These are phyloP conservation scores for Microctenopoma steveboyesi DNA, from an alignment of 2,797 vertebrate genomes.

Conservation along the genomic window DNA sequence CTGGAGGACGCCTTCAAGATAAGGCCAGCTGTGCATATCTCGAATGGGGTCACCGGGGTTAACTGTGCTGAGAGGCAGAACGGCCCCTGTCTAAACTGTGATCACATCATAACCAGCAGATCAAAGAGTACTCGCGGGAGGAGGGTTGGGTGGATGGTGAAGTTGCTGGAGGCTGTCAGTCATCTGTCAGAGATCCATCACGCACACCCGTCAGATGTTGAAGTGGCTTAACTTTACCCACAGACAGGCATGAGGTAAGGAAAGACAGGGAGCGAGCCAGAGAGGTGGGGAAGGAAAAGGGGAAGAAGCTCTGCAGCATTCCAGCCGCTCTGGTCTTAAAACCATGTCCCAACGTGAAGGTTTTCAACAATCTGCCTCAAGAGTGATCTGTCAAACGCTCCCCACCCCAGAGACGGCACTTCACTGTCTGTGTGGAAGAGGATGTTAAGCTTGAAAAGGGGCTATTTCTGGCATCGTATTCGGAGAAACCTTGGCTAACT, in stretches of 20 bases:
- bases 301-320: slow-evolving; percentile 55
- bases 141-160: slow-evolving; percentile 6
- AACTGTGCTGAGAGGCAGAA: slow-evolving; percentile 35
- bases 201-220: slow-evolving; percentile 35
- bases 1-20: slow-evolving; percentile 26
- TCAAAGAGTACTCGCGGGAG: slow-evolving; percentile 58
- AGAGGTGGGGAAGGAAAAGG: not conserved
- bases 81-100: slow-evolving; percentile 29
- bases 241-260: slow-evolving; percentile 27
- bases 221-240: slow-evolving; percentile 45
- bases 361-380: slow-evolving; percentile 56
- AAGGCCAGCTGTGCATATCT: slow-evolving; percentile 53
- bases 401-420: slow-evolving; percentile 24
- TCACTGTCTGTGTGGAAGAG: slow-evolving; percentile 15
- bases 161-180: slow-evolving; percentile 57
- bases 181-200: slow-evolving; percentile 56
- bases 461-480: slow-evolving; percentile 26
- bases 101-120: slow-evolving; percentile 40
- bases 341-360: slow-evolving; percentile 71
- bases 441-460: slow-evolving; percentile 6
- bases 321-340: slow-evolving; percentile 47
- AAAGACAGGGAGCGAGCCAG: not conserved
- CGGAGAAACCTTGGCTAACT: slow-evolving; percentile 6
- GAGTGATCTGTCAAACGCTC: slow-evolving; percentile 29
- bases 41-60: slow-evolving; percentile 42